Conservation (phyloP, 2,797 vertebrate species). For the Enteromius trimaculatus region DNA sequence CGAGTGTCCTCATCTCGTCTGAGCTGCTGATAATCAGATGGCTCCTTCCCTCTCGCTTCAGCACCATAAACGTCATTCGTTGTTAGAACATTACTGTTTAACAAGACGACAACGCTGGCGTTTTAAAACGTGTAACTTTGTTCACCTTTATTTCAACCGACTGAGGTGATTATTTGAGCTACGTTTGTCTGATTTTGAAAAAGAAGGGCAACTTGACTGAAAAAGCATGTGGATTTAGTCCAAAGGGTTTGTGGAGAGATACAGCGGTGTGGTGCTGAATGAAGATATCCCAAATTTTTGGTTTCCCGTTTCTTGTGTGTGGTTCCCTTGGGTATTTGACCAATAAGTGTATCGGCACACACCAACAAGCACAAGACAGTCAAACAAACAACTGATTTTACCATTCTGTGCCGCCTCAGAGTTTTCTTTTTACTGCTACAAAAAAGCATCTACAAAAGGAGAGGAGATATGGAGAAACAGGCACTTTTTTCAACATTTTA, state of each 20-base stretch:
- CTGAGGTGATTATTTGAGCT: background rate
- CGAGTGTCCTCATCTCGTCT: conserved; percentile 1
- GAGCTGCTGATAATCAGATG: conserved; percentile 25
- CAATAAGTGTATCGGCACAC: background rate
- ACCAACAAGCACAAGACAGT: background rate
- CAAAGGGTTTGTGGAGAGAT: background rate
- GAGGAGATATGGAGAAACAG: background rate
- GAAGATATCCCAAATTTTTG: background rate
- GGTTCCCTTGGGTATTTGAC: background rate
- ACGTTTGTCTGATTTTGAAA: conserved; percentile 2
- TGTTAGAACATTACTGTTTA: background rate
- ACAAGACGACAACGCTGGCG: background rate
- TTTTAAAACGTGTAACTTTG: background rate
- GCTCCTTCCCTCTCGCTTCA: background rate
- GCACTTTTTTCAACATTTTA: background rate
- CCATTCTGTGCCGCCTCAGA: no score
- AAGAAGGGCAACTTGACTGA: conserved; percentile 4
- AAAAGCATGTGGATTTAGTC: background rate
- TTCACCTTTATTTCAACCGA: conserved; percentile 16
- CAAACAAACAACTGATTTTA: background rate
- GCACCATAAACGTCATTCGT: background rate
- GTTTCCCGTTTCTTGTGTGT: background rate
- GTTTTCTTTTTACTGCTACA: background rate
- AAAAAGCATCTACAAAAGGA: background rate
- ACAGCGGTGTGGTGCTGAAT: background rate